Percentiles rank a stretch among this genome's conserved stretches.
These are phyloP conservation scores for Notocelia uddmanniana DNA, from an alignment of 2,888 invertebrate species.

Conservation along the genomic window DNA sequence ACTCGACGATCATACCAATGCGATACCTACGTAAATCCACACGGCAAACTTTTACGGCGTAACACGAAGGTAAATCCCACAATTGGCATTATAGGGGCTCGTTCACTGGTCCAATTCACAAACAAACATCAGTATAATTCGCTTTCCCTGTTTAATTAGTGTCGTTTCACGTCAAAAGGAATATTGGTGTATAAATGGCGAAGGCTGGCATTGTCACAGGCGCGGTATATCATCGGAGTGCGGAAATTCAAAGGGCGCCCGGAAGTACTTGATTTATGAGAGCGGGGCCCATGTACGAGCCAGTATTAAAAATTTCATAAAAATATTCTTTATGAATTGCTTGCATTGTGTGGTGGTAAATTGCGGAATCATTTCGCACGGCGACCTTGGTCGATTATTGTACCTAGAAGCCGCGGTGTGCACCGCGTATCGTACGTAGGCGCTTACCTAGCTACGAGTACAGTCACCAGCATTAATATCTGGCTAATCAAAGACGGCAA, in stretches of 20 bases:
- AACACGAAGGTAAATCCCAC: conserved; percentile 42
- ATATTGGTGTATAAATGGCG: conserved; percentile 69
- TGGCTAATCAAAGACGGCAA: no score
- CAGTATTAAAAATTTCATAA: conserved; percentile 80
- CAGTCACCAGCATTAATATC: no score
- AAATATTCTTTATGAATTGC: conserved; percentile 77
- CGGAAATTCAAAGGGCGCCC: conserved; percentile 79
- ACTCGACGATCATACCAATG: not conserved
- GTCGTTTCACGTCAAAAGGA: conserved; percentile 69
- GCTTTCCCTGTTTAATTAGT: conserved; percentile 69
- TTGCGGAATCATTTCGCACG: conserved; percentile 46
- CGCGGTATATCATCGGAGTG: conserved; percentile 76
- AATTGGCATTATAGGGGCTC: conserved; percentile 44
- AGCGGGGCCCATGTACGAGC: conserved; percentile 71
- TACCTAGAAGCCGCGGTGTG: not conserved
- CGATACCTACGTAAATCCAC: conserved; percentile 24
- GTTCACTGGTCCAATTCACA: conserved; percentile 39
- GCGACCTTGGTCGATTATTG: conserved; percentile 31
- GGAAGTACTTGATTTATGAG: conserved; percentile 82
- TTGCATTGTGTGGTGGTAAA: conserved; percentile 55
- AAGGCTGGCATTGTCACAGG: conserved; percentile 77
- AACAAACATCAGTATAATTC: conserved; percentile 52
- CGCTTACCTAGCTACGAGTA: no score
- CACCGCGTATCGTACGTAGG: not conserved
- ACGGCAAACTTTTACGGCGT: conserved; percentile 32